These are phyloP conservation scores for Zaprionus kolodkinae DNA, from an alignment of 1,140 invertebrate species.

Conservation along the genomic window DNA sequence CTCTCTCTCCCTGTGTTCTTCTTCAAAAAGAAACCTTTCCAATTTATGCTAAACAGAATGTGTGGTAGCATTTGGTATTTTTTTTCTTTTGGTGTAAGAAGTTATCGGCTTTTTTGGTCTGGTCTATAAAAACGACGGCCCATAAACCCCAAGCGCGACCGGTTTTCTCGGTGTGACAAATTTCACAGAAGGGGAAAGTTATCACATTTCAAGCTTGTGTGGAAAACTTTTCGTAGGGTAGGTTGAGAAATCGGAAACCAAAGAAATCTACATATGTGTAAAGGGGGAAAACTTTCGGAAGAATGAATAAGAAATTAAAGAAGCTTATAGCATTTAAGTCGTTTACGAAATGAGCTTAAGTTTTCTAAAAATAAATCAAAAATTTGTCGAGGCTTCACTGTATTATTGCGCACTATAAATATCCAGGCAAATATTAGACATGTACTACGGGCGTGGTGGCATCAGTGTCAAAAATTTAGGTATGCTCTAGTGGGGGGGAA, in stretches of 20 bases:
- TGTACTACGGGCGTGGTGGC: constrained; percentile 53
- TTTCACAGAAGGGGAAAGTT: constrained; percentile 71
- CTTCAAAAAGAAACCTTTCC: constrained; percentile 9
- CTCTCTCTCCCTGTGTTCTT: not conserved
- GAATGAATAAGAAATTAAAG: not conserved
- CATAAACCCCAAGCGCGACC: constrained; percentile 20
- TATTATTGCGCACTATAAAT: constrained; percentile 27
- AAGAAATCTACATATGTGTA: constrained; percentile 2
- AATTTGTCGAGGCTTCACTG: constrained; percentile 29
- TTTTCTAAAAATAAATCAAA: not conserved
- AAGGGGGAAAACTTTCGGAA: not conserved
- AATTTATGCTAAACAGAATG: constrained; percentile 44
- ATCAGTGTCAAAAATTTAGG: constrained; percentile 47
- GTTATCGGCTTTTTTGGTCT: constrained; percentile 14
- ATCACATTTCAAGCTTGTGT: not conserved
- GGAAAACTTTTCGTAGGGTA: constrained; percentile 51
- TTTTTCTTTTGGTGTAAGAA: not conserved
- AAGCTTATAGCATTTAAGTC: not conserved
- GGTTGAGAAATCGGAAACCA: constrained; percentile 33
- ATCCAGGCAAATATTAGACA: constrained; percentile 29
- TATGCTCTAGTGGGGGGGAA: not conserved
- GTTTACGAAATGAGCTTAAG: not conserved
- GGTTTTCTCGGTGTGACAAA: constrained; percentile 46
- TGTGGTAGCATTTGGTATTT: constrained; percentile 23
- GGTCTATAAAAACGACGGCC: constrained; percentile 5